phyloP scores from a whole-genome alignment of 2,113 vertebrate genomes.

The Murina feae region DNA sequence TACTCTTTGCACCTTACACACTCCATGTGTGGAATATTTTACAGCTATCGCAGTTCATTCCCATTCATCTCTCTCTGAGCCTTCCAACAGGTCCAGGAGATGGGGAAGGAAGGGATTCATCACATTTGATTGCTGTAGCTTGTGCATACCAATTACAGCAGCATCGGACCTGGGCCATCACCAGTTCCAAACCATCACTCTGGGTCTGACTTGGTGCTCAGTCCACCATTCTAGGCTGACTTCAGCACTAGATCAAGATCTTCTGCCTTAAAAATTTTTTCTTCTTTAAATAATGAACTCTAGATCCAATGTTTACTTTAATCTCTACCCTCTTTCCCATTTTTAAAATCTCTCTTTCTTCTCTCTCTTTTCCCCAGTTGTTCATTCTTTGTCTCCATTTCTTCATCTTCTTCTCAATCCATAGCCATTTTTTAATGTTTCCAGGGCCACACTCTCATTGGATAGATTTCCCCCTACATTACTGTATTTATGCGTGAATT shows the following conservation, averaged over 20 bases:
- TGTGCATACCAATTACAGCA: too few relatives aligned
- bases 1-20: not conserved
- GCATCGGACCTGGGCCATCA: not conserved
- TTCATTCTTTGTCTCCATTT: constrained; percentile 12
- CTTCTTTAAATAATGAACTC: not conserved
- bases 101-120: not conserved
- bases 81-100: not conserved
- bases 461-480: not conserved
- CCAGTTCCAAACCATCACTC: not conserved
- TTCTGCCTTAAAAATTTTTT: not conserved
- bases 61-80: not conserved
- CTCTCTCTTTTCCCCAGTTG: not conserved
- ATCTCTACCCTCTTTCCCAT: not conserved
- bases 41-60: constrained; percentile 22
- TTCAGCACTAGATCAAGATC: not conserved
- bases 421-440: not conserved
- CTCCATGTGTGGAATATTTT: constrained; percentile 30
- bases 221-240: not conserved
- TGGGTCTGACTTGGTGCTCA: not conserved
- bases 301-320: not conserved
- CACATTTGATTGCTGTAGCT: not conserved
- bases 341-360: not conserved
- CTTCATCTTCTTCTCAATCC: not conserved
- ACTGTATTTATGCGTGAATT: not conserved
- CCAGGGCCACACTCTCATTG: not conserved